These are phyloP conservation scores for Stylophora pistillata DNA, from an alignment of 64 coral and sea anemone genomes.

Conservation along the genomic window DNA sequence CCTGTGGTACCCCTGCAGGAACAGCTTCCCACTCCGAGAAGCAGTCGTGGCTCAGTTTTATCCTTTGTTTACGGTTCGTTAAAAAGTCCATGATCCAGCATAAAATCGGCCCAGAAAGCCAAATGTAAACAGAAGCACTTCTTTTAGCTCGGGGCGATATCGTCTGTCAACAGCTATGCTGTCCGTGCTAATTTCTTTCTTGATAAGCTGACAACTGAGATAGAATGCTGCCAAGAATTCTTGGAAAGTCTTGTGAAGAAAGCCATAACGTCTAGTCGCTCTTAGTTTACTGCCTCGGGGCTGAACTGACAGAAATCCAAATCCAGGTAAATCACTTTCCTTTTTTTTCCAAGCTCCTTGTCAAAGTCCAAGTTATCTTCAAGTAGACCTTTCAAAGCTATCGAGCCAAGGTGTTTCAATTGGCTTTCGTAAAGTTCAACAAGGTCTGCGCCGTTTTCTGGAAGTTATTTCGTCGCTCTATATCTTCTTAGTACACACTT, in stretches of 20 bases:
- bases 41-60: slow-evolving; percentile 29
- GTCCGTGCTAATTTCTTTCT: neutral
- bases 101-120: too few relatives aligned
- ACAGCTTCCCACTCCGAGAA: slow-evolving; percentile 32
- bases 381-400: neutral
- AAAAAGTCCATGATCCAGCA: too few relatives aligned
- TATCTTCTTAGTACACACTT: slow-evolving; percentile 1
- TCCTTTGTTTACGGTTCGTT: slow-evolving; percentile 28
- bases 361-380: neutral
- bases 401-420: neutral
- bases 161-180: too few relatives aligned
- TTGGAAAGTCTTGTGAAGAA: slow-evolving; percentile 58
- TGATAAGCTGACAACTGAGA: slow-evolving; percentile 22
- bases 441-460: neutral
- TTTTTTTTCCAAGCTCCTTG: neutral
- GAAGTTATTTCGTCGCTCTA: neutral
- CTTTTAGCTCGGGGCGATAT: too few relatives aligned
- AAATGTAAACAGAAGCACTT: too few relatives aligned
- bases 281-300: slow-evolving; percentile 25
- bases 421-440: neutral
- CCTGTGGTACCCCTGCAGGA: slow-evolving; percentile 32
- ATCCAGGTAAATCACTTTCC: neutral
- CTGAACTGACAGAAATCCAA: slow-evolving; percentile 58
- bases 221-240: slow-evolving; percentile 51
- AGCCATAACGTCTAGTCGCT: slow-evolving; percentile 10